Evolutionary conservation across 2,888 invertebrate species (phyloP), one percentile per base, ranked within the genome.

Genomic region (Pachymerium ferrugineum): DNA sequence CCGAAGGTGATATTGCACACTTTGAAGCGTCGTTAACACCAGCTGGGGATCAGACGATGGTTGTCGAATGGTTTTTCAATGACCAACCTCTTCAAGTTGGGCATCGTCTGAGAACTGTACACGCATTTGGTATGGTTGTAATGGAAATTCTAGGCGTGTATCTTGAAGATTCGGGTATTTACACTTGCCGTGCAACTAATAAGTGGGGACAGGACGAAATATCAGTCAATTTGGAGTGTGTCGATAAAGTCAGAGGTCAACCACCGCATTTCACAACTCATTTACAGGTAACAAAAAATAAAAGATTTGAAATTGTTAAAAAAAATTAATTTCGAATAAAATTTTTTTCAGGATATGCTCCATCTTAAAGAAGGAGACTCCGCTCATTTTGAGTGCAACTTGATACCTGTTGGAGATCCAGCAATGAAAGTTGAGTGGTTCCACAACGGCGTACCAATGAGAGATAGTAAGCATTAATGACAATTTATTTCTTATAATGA

Each of bases 111-210:
- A 87, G 94, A 80, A 97, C 97, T 12, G 94, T 96, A 14, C 93
- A 97, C 81, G 97, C 97, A 16, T 97, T 99, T 82, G 98, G 98
- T 73, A 96, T 95, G 89, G 96, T 97, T 25, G 94, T 97, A 62
- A 86, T 99, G 54, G 98, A 98, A 86, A 93, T 99, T 78, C 86
- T 94, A 22, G 97, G 97, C 76, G 94, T 94, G 0, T 94, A 94
- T 81, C 91, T 91, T 75, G 90, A 92, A 81, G 98, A 99, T 83
- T 90, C 93, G 29, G 97, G 97, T 54, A 89, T 88, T 30, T 95
- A 94, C 81, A 91, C 91, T 0, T 95, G 94, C 81, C 87, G 89
- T 76, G 95, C 95, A 1, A 93, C 91, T 0, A 95, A 95, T 81
- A 90, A 89, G 81, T 93, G 92, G 89, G 94, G 94, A 69, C 86